A percentile compares a stretch with the other conserved stretches of the same genome.
Conservation (phyloP, 2,113 vertebrate genomes). For the Clupea harengus region DNA sequence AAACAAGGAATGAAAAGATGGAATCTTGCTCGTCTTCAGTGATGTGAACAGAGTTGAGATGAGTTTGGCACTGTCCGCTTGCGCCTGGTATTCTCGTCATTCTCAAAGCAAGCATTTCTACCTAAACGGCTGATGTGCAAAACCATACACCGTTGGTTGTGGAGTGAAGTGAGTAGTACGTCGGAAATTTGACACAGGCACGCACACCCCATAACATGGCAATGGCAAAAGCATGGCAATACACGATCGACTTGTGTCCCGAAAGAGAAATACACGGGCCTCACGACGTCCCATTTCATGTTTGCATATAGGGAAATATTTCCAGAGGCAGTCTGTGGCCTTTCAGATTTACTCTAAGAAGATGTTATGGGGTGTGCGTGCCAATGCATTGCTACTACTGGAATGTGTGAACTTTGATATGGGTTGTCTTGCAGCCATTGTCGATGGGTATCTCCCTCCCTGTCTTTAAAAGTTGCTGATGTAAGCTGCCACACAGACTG, state of each 20-base stretch:
- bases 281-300: not conserved
- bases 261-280: not conserved
- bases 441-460: not conserved
- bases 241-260: not conserved
- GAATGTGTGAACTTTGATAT: not conserved
- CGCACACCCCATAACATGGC: too few relatives aligned
- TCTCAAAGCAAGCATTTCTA: not conserved
- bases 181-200: not conserved
- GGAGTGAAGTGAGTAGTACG: not conserved
- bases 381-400: not conserved
- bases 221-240: not conserved
- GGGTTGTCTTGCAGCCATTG: not conserved
- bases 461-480: not conserved
- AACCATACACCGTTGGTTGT: not conserved
- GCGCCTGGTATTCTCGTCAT: not conserved
- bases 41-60: not conserved
- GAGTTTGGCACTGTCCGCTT: not conserved
- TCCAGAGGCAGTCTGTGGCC: too few relatives aligned
- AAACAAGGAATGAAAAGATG: not conserved
- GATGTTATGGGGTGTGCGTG: not conserved
- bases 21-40: not conserved
- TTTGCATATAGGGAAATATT: not conserved
- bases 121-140: not conserved
- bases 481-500: slow-evolving; percentile 1
- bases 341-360: not conserved